These are phyloP conservation scores for Channallabes apus DNA, from an alignment of 2,797 vertebrate species.

Conservation along the genomic window DNA sequence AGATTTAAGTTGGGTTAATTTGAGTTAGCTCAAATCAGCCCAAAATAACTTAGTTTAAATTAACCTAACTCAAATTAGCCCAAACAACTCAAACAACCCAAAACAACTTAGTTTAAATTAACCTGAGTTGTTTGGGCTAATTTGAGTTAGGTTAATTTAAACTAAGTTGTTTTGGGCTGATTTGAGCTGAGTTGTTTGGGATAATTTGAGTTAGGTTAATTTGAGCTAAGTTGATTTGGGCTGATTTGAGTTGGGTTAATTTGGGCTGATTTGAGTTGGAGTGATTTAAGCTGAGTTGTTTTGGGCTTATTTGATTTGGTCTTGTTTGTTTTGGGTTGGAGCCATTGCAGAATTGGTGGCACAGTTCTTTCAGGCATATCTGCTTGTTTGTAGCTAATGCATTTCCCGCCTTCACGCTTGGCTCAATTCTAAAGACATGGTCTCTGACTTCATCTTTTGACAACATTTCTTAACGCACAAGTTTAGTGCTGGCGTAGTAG, in stretches of 20 bases:
- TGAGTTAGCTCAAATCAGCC: too few species aligned
- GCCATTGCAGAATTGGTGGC: too few species aligned
- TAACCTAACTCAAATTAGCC: too few species aligned
- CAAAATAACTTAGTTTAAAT: too few species aligned
- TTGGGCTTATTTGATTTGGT: neutral
- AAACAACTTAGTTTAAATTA: too few species aligned
- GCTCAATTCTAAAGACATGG: conserved; percentile 4
- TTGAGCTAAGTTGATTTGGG: neutral
- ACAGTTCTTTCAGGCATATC: conserved; percentile 9
- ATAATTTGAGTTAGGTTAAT: neutral
- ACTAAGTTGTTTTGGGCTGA: neutral
- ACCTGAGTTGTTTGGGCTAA: neutral
- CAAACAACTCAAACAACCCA: too few species aligned
- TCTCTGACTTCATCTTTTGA: conserved; percentile 27
- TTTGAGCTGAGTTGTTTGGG: neutral
- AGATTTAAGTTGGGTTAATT: neutral
- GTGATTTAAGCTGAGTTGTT: neutral
- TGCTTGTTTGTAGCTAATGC: conserved; percentile 1
- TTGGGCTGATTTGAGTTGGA: neutral
- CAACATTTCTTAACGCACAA: conserved; percentile 58
- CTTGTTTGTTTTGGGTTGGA: neutral
- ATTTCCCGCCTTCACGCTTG: conserved; percentile 18
- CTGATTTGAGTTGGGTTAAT: neutral
- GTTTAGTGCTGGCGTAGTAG: conserved; percentile 74
- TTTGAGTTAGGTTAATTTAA: neutral